Evolutionary conservation across 2,797 vertebrate species (phyloP), one percentile per base, ranked within the genome.

Genomic region (Acrossocheilus fasciatus): DNA sequence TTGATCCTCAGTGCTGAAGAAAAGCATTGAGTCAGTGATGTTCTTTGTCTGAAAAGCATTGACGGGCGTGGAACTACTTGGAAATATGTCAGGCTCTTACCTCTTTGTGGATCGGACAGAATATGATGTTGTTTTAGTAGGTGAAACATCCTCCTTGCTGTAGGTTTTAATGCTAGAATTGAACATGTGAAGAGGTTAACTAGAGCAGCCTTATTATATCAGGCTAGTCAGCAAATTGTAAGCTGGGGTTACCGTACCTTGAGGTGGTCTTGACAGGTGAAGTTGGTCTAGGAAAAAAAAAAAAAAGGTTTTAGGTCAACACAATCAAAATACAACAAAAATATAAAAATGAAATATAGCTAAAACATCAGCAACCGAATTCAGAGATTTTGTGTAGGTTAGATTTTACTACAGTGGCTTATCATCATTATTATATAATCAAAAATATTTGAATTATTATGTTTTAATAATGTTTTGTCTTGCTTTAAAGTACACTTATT

Each of bases 171-270:
- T 88, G 85, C 84, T 90, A 41, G 77, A 45, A 59, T 83, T 81
- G 8, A 74, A 52, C 81, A 50, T 15, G 82, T 30, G 57, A 50
- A 45, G 64, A 76, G 41, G 64, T 47, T 30, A 47, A n/a, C 8
- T 5, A 39, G 57, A 23, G 79, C 75, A 39, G 20, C 3, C n/a
- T 47, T 26, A 41, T 23, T 26, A n/a, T 41, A 47, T 66, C 92
- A 91, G 68, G 90, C 92, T 89, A 64, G 57, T 68, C 84, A 76
- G 50, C 54, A 64, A 90, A 34, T 68, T 3, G 57, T 73, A 79
- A 76, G 50, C 50, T 36, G 5, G 18, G 8, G 23, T 36, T 18
- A 75, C 14, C 85, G 91, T 92, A 96, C 95, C 94, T 94, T 87
- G 47, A 88, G 41, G 39, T 78, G 77, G 68, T 93, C n/a, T 57